Conservation (phyloP, 2,888 invertebrate species). For the Acanthosoma haemorrhoidale region DNA sequence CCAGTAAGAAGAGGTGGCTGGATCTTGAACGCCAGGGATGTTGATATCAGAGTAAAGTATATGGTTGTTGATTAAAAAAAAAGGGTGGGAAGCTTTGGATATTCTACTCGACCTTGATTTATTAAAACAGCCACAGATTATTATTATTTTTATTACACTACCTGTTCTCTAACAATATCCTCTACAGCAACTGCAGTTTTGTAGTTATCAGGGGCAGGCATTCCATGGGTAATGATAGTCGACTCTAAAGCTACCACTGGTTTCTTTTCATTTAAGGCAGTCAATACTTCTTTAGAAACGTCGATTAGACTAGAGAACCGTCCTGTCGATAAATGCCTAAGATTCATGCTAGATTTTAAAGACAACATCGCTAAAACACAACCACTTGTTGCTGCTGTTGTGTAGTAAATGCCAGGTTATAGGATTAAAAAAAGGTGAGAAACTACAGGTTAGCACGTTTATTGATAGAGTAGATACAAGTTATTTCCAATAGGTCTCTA, state of each 20-base stretch:
- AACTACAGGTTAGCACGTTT: neutral
- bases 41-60: too few relatives aligned
- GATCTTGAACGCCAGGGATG: too few relatives aligned
- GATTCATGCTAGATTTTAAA: neutral
- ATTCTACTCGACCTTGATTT: too few relatives aligned
- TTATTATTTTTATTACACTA: constrained; percentile 44
- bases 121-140: too few relatives aligned
- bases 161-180: constrained; percentile 63
- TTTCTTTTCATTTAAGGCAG: constrained; percentile 56
- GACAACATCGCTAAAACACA: neutral
- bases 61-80: too few relatives aligned
- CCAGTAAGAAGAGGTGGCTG: too few relatives aligned
- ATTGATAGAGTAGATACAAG: neutral
- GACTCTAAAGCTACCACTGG: constrained; percentile 94
- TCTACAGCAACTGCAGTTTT: constrained; percentile 79
- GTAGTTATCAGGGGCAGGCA: constrained; percentile 90
- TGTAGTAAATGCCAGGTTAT: neutral
- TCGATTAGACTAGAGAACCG: constrained; percentile 35
- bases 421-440: neutral
- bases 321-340: neutral
- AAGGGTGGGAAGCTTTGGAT: too few relatives aligned
- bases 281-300: constrained; percentile 53
- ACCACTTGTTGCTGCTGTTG: neutral
- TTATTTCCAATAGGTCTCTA: too few relatives aligned
- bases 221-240: constrained; percentile 96